Evolutionary conservation across 1,140 invertebrate species (phyloP).

Genomic region (Zaprionus africanus): DNA sequence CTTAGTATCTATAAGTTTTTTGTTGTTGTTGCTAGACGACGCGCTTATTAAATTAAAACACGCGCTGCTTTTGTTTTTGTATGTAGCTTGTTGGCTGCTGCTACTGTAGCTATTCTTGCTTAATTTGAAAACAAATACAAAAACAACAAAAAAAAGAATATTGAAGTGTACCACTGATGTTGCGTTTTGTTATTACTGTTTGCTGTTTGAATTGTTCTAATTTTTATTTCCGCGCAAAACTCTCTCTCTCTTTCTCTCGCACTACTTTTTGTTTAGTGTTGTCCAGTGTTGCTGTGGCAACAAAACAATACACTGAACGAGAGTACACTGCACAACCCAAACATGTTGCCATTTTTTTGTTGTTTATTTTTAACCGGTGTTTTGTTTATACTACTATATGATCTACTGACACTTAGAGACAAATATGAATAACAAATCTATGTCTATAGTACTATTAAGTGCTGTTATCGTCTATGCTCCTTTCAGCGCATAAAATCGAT

Average conservation of each 20-base stretch:
- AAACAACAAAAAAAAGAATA: conserved; percentile 25
- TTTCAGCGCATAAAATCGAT: conserved; percentile 70
- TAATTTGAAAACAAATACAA: conserved; percentile 35
- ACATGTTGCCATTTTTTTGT: conserved; percentile 9
- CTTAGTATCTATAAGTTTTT: conserved; percentile 71
- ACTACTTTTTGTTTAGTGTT: conserved; percentile 31
- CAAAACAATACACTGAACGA: conserved; percentile 24
- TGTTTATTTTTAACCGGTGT: conserved; percentile 44
- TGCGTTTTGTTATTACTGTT: conserved; percentile 28
- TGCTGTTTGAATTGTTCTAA: conserved; percentile 57
- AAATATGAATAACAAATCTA: neutral
- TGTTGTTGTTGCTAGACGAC: conserved; percentile 56
- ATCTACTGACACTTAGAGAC: neutral
- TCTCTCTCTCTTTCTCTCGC: conserved; percentile 18
- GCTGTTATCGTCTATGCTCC: conserved; percentile 55
- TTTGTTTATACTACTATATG: conserved; percentile 48
- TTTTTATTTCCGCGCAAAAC: conserved; percentile 63
- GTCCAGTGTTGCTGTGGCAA: conserved; percentile 41
- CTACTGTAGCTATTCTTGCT: conserved; percentile 30
- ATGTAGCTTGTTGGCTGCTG: conserved; percentile 31
- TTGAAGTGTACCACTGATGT: conserved; percentile 27
- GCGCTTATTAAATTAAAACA: conserved; percentile 69
- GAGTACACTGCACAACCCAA: conserved; percentile 12
- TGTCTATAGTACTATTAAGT: conserved; percentile 37
- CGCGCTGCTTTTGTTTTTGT: conserved; percentile 53